phyloP scores from a whole-genome alignment of 2,888 invertebrate species.

The Oscheius sp. region DNA sequence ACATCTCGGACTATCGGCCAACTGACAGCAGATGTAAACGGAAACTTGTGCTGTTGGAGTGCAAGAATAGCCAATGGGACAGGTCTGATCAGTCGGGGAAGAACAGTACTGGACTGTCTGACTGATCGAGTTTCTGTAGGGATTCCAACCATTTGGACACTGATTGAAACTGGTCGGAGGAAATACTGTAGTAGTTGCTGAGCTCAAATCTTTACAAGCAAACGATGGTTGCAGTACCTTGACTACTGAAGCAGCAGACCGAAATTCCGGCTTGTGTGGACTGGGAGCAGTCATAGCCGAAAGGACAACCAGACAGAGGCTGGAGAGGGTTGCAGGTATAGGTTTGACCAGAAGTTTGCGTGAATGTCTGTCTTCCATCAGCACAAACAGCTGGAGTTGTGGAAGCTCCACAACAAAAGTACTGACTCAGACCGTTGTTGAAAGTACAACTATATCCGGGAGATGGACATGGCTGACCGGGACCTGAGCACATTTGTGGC shows the following conservation, averaged over 20 bases:
- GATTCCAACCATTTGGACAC: constrained; percentile 64
- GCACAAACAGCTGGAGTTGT: constrained; percentile 54
- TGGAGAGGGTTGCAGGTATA: constrained; percentile 54
- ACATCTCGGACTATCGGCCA: constrained; percentile 61
- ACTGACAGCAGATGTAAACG: constrained; percentile 65
- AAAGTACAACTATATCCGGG: constrained; percentile 66
- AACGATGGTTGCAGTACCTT: not conserved
- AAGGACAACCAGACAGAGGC: constrained; percentile 61
- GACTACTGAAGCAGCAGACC: constrained; percentile 64
- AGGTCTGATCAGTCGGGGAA: constrained; percentile 50
- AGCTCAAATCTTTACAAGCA: not conserved
- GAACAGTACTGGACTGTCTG: constrained; percentile 48
- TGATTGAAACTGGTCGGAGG: constrained; percentile 24
- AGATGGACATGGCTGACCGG: constrained; percentile 60
- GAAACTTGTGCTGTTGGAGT: constrained; percentile 49
- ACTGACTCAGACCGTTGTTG: constrained; percentile 58
- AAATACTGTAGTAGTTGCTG: constrained; percentile 5
- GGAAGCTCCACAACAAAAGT: constrained; percentile 66
- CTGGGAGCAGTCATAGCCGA: constrained; percentile 63
- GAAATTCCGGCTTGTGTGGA: constrained; percentile 56
- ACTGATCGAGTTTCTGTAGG: constrained; percentile 50
- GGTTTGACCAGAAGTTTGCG: constrained; percentile 62
- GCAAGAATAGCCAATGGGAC: constrained; percentile 61
- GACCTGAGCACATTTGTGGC: constrained; percentile 66
- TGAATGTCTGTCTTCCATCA: constrained; percentile 68